Evolutionary conservation across 2,113 vertebrate genomes (phyloP).

Genomic region (Siniperca chuatsi): DNA sequence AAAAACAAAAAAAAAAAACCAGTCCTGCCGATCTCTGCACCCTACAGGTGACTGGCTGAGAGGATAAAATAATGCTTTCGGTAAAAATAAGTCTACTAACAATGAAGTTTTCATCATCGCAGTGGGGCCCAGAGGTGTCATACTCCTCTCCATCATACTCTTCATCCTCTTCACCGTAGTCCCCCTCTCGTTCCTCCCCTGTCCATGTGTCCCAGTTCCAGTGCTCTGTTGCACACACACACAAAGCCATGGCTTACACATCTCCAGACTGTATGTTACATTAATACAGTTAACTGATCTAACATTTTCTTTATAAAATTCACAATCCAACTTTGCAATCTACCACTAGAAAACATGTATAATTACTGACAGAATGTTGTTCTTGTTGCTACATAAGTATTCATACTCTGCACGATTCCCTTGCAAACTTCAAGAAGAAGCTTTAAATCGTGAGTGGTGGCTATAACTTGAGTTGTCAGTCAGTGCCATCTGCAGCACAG

Average conservation of each 20-base stretch:
- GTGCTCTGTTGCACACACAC: constrained; percentile 77
- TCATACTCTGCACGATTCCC: background rate
- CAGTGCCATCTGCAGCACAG: background rate
- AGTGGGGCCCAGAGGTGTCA: constrained; percentile 74
- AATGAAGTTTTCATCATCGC: constrained; percentile 89
- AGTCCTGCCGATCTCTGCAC: too few species aligned
- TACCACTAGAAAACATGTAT: too few species aligned
- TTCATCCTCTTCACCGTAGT: constrained; percentile 9
- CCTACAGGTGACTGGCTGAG: background rate
- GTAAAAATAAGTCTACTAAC: constrained; percentile 67
- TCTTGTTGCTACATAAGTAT: background rate
- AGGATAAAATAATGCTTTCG: fast-evolving
- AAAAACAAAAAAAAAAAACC: fast-evolving
- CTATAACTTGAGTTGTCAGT: background rate
- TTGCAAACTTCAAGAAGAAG: background rate
- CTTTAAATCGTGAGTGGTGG: background rate
- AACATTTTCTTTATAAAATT: background rate
- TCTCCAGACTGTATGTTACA: background rate
- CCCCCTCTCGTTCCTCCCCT: constrained; percentile 71
- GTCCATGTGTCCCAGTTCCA: constrained; percentile 95
- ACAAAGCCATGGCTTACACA: background rate
- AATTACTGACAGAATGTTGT: too few species aligned
- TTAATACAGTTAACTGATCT: background rate
- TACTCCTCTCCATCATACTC: constrained; percentile 48
- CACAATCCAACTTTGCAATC: background rate